Evolutionary conservation across 2,888 invertebrate genomes (phyloP).

Genomic region (Sphaeridia pumilis): DNA sequence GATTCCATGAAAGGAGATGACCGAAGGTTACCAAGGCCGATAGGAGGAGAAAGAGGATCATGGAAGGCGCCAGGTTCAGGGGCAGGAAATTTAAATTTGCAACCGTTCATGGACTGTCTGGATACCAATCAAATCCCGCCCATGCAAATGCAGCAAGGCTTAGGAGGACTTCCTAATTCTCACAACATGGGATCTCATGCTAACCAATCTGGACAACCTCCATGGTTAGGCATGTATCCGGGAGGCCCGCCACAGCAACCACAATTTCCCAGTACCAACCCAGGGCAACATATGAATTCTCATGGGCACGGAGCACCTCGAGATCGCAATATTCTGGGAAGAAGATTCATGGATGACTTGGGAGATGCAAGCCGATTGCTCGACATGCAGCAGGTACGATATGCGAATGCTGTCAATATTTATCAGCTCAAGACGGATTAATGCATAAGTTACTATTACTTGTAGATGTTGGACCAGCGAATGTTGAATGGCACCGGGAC

Average conservation of each 20-base stretch:
- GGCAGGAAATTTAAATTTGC: constrained; percentile 8
- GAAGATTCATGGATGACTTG: constrained; percentile 30
- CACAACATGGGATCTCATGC: constrained; percentile 16
- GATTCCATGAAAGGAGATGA: constrained; percentile 27
- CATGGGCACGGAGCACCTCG: constrained; percentile 15
- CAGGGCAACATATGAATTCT: constrained; percentile 9
- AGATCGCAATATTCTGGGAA: constrained; percentile 25
- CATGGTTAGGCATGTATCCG: constrained; percentile 21
- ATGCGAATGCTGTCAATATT: background rate
- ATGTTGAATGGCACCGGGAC: constrained; percentile 30
- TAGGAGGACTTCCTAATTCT: constrained; percentile 8
- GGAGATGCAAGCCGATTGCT: constrained; percentile 22
- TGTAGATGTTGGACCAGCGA: constrained; percentile 29
- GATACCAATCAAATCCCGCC: constrained; percentile 16
- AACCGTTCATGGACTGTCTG: constrained; percentile 18
- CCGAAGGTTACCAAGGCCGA: constrained; percentile 30
- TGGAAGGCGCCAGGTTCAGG: constrained; percentile 18
- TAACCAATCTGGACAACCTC: constrained; percentile 16
- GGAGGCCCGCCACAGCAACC: constrained; percentile 17
- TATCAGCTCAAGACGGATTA: background rate
- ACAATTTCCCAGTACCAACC: constrained; percentile 12
- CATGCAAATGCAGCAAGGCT: constrained; percentile 4
- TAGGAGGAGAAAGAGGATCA: constrained; percentile 29
- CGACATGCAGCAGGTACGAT: constrained; percentile 21
- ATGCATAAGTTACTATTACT: background rate